Percentiles rank a stretch among this genome's conserved stretches.
phyloP scores from a whole-genome alignment of 2,113 vertebrate genomes.

The Cryptomyrus ogoouensis region DNA sequence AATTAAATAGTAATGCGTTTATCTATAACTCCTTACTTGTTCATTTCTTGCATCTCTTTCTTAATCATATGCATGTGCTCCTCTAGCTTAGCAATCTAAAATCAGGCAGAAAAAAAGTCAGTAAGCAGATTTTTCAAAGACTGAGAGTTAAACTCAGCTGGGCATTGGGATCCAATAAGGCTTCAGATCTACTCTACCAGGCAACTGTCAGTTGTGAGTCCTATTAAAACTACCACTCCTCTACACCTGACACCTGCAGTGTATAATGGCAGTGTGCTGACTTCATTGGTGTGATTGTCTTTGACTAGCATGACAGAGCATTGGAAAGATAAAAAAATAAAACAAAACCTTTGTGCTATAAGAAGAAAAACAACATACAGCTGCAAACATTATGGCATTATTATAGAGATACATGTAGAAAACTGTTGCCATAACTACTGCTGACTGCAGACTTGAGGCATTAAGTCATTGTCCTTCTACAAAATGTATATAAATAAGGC shows the following conservation, averaged over 20 bases:
- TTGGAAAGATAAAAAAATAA: background rate
- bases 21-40: conserved; percentile 57
- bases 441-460: background rate
- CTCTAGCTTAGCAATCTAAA: conserved; percentile 71
- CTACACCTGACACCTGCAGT: background rate
- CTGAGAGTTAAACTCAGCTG: background rate
- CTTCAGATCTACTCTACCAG: background rate
- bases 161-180: background rate
- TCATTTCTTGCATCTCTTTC: conserved; percentile 66
- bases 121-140: background rate
- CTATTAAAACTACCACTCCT: background rate
- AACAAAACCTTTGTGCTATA: background rate
- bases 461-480: background rate
- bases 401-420: background rate
- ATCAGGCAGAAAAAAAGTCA: background rate
- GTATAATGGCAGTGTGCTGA: background rate
- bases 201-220: background rate
- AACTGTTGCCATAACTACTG: background rate
- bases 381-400: background rate
- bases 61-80: conserved; percentile 63
- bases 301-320: background rate
- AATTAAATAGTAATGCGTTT: conserved; percentile 1
- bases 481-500: background rate
- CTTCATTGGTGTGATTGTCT: background rate
- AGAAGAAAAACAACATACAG: background rate